Percentiles rank a stretch among this genome's conserved stretches.
phyloP scores from a whole-genome alignment of 2,888 invertebrate species.

The Melanostoma scalare region DNA sequence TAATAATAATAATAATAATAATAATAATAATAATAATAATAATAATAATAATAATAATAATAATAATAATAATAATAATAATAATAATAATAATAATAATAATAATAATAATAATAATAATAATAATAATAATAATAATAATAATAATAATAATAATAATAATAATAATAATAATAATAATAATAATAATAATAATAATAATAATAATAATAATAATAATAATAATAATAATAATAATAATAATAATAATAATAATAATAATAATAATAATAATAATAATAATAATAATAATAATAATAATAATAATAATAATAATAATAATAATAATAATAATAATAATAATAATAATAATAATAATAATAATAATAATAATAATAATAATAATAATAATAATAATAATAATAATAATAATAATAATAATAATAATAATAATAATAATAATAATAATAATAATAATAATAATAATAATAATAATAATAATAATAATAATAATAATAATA shows the following conservation, averaged over 20 bases:
- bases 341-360: conserved; percentile 14
- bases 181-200: conserved; percentile 14
- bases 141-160: conserved; percentile 18
- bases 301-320: conserved; percentile 18
- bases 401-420: conserved; percentile 20
- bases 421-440: conserved; percentile 21
- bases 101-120: conserved; percentile 14
- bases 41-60: conserved; percentile 16
- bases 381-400: conserved; percentile 16
- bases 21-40: conserved; percentile 18
- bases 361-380: conserved; percentile 15
- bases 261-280: conserved; percentile 16
- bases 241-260: conserved; percentile 15
- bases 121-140: conserved; percentile 14
- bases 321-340: conserved; percentile 16
- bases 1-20: conserved; percentile 9
- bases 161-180: conserved; percentile 14
- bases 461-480: conserved; percentile 17
- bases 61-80: conserved; percentile 17
- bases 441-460: conserved; percentile 19
- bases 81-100: conserved; percentile 14
- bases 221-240: conserved; percentile 14
- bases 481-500: conserved; percentile 18
- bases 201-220: conserved; percentile 20
- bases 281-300: conserved; percentile 13